phyloP scores from a whole-genome alignment of 1,140 invertebrate genomes.

The Meloidogyne exigua region DNA sequence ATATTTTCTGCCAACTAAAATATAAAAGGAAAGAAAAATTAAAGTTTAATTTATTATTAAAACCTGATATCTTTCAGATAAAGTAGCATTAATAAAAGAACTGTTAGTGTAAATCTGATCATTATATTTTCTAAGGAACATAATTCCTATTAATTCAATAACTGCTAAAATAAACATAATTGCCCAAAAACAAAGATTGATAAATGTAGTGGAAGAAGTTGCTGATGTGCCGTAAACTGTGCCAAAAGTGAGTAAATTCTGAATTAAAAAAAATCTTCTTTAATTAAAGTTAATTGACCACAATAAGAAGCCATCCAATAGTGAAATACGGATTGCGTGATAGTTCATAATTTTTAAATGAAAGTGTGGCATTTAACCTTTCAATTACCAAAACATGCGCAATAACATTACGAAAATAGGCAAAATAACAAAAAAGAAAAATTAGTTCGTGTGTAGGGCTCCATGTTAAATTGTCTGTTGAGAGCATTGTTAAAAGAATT shows the following conservation, averaged over 20 bases:
- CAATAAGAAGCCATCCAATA: neutral
- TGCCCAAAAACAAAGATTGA: neutral
- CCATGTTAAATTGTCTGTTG: neutral
- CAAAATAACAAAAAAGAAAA: neutral
- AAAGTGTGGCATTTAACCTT: slow-evolving; percentile 9
- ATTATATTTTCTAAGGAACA: neutral
- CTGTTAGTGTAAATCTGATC: neutral
- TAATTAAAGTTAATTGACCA: neutral
- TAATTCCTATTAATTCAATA: slow-evolving; percentile 2
- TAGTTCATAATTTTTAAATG: slow-evolving; percentile 1
- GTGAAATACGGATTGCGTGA: neutral
- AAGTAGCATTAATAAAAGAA: neutral
- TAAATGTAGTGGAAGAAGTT: neutral
- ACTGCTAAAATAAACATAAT: neutral
- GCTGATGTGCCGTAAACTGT: neutral
- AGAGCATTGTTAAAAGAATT: neutral
- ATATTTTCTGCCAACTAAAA: slow-evolving; percentile 22
- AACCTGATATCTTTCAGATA: neutral
- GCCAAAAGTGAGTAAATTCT: neutral
- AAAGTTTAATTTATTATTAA: too few species aligned
- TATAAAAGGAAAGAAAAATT: neutral
- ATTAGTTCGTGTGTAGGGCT: neutral
- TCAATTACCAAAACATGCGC: slow-evolving; percentile 20
- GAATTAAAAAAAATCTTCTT: neutral
- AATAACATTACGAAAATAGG: neutral